phyloP scores from a whole-genome alignment of 1,140 invertebrate genomes.

The Hyles vespertilio region DNA sequence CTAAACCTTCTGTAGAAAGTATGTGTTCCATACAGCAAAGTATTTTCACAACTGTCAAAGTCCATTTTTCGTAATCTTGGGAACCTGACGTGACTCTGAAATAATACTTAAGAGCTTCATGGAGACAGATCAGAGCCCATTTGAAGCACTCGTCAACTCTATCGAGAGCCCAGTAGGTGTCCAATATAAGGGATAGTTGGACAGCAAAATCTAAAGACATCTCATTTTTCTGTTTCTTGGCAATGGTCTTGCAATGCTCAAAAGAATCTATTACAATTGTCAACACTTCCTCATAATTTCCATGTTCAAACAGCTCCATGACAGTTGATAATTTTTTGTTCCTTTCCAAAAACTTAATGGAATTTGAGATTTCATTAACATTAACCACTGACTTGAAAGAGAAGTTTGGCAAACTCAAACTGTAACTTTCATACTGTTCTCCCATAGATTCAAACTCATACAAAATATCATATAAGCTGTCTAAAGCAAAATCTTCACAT shows the following conservation, averaged over 20 bases:
- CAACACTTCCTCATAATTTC: conserved; percentile 80
- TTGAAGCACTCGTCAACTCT: conserved; percentile 81
- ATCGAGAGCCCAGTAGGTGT: conserved; percentile 81
- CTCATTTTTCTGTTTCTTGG: conserved; percentile 60
- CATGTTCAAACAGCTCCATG: conserved; percentile 77
- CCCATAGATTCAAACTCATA: conserved; percentile 68
- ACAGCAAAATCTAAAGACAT: conserved; percentile 75
- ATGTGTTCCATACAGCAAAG: conserved; percentile 82
- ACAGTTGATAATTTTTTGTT: conserved; percentile 72
- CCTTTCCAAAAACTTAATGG: conserved; percentile 64
- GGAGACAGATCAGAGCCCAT: conserved; percentile 85
- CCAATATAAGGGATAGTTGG: conserved; percentile 80
- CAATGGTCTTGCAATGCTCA: conserved; percentile 71
- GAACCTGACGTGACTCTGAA: conserved; percentile 71
- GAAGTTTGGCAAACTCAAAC: conserved; percentile 57
- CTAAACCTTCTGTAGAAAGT: conserved; percentile 75
- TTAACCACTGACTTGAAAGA: conserved; percentile 59
- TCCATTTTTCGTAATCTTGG: conserved; percentile 79
- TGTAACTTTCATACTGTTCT: conserved; percentile 49
- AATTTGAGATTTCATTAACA: conserved; percentile 48
- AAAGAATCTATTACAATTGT: conserved; percentile 81
- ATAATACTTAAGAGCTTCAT: conserved; percentile 79
- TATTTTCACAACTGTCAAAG: conserved; percentile 80
- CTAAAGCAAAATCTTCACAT: conserved; percentile 58
- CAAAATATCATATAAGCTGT: conserved; percentile 60